phyloP scores from a whole-genome alignment of 2,113 vertebrate genomes.

The Syngnathus floridae region DNA sequence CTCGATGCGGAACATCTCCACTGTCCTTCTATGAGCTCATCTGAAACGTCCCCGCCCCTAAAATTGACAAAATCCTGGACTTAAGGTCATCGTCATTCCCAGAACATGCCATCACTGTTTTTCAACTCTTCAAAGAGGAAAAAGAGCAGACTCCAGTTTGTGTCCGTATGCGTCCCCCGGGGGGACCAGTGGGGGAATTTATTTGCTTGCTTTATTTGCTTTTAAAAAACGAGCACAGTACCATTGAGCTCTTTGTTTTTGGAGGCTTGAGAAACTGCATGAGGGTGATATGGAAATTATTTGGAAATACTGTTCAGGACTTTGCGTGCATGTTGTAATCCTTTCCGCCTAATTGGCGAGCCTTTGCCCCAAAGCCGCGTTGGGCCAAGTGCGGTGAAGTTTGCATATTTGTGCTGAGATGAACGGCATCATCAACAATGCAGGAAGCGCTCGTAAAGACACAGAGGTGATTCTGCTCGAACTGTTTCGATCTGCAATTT shows the following conservation, averaged over 20 bases:
- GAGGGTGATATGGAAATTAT: neutral
- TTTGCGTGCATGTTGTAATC: neutral
- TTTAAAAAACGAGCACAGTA: conserved; percentile 64
- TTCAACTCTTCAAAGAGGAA: neutral
- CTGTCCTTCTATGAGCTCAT: neutral
- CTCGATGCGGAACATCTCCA: no score
- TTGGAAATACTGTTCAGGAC: neutral
- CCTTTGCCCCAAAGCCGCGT: neutral
- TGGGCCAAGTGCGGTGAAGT: neutral
- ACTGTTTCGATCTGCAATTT: conserved; percentile 40
- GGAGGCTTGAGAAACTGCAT: neutral
- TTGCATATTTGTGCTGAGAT: conserved; percentile 35
- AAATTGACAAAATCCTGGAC: neutral
- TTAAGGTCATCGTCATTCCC: neutral
- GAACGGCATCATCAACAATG: conserved; percentile 12
- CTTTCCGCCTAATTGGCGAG: no score
- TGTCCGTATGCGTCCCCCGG: conserved; percentile 52
- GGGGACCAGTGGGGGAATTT: conserved; percentile 68
- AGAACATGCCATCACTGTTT: neutral
- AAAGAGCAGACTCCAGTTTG: conserved; percentile 43
- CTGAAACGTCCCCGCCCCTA: neutral
- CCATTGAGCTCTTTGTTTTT: conserved; percentile 52
- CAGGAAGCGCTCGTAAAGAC: conserved; percentile 62
- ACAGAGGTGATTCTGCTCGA: conserved; percentile 51
- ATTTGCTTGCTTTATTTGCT: conserved; percentile 51